Percentiles rank a stretch among this genome's conserved stretches.
Conservation (phyloP, 2,113 vertebrate genomes). For the Ictidomys tridecemlineatus region DNA sequence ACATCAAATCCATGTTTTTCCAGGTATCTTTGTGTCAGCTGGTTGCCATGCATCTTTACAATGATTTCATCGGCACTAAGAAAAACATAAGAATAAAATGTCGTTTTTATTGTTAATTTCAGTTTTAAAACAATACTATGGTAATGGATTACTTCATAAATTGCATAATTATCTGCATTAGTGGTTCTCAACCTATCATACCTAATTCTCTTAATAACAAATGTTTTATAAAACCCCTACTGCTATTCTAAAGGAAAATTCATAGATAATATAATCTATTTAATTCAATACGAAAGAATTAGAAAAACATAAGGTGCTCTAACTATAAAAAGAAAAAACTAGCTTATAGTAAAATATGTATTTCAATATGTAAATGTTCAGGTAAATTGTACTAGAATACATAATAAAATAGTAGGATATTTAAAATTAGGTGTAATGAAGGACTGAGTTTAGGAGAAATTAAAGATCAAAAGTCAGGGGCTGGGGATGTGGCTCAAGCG, state of each 20-base stretch:
- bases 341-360: conserved; percentile 6
- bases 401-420: background rate
- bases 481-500: no score
- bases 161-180: background rate
- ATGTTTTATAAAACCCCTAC: background rate
- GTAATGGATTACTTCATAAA: background rate
- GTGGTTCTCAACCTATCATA: background rate
- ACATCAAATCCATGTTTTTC: conserved; percentile 96
- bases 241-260: conserved; percentile 12
- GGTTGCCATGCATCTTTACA: conserved; percentile 95
- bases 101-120: background rate
- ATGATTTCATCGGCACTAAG: conserved; percentile 95
- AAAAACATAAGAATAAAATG: conserved; percentile 38
- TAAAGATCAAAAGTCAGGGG: no score
- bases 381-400: background rate
- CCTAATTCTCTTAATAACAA: conserved; percentile 29
- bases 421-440: conserved; percentile 38
- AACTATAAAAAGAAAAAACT: conserved; percentile 26
- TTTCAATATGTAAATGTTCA: conserved; percentile 2
- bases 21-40: conserved; percentile 95
- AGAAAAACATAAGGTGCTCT: conserved; percentile 20
- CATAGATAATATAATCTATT: background rate
- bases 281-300: background rate
- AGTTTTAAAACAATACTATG: background rate
- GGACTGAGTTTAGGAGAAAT: background rate